These are phyloP conservation scores for Forbesichthys papilliferus DNA, from an alignment of 2,113 vertebrate genomes.

Conservation along the genomic window DNA sequence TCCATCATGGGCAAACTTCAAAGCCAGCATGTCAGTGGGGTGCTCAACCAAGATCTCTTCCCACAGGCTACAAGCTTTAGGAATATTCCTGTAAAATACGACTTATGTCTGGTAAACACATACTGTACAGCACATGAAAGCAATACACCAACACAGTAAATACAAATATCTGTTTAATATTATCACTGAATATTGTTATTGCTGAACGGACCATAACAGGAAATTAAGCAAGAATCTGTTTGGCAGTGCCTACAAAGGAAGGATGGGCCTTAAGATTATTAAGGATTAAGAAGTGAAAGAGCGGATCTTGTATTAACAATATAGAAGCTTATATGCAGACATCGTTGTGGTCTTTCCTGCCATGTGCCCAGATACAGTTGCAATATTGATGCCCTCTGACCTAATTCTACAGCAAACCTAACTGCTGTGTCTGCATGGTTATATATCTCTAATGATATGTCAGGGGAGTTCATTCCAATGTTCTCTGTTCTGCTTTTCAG, in stretches of 20 bases:
- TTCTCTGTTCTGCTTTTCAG: too few relatives aligned
- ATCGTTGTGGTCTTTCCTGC: not conserved
- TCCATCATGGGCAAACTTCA: conserved; percentile 87
- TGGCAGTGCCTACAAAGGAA: not conserved
- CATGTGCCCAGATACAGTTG: not conserved
- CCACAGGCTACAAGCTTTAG: conserved; percentile 83
- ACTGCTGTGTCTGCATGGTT: too few relatives aligned
- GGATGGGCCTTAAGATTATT: not conserved
- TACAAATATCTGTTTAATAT: not conserved
- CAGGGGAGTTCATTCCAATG: too few relatives aligned
- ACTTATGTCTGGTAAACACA: conserved; percentile 12
- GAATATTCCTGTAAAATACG: conserved; percentile 74
- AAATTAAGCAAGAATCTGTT: not conserved
- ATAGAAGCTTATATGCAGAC: not conserved
- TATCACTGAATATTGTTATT: conserved; percentile 4
- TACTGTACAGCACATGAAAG: not conserved
- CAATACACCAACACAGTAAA: not conserved
- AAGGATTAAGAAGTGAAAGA: not conserved
- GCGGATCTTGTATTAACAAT: not conserved
- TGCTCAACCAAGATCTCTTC: conserved; percentile 87
- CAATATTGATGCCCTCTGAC: not conserved
- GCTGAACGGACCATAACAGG: conserved; percentile 1
- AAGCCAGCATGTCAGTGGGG: conserved; percentile 89
- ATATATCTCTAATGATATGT: too few relatives aligned
- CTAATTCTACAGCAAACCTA: not conserved